Percentiles rank a stretch among this genome's conserved stretches.
These are phyloP conservation scores for Drosophila pseudotalamancana DNA, from an alignment of 2,888 invertebrate species.

Conservation along the genomic window DNA sequence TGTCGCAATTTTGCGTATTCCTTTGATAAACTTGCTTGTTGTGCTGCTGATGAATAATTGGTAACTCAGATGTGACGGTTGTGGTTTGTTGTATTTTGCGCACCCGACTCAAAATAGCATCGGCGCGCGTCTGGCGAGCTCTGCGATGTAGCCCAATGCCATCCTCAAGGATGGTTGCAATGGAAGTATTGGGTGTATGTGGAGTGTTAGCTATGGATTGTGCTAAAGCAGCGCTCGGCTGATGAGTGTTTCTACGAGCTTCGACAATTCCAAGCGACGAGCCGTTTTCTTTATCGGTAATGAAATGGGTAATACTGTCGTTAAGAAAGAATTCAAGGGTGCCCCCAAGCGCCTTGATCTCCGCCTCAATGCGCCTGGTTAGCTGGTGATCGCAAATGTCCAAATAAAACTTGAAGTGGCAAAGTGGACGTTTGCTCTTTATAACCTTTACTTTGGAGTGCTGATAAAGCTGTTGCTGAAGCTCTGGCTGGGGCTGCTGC, in stretches of 20 bases:
- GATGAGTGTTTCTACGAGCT: conserved; percentile 35
- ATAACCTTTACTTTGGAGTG: conserved; percentile 81
- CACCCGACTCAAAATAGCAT: conserved; percentile 92
- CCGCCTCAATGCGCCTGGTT: conserved; percentile 88
- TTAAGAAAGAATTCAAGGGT: conserved; percentile 83
- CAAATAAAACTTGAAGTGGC: conserved; percentile 90
- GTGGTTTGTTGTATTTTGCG: conserved; percentile 75
- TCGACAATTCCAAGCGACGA: background rate
- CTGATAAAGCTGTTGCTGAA: conserved; percentile 58
- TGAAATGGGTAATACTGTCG: conserved; percentile 83
- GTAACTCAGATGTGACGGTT: conserved; percentile 3
- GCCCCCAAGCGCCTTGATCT: conserved; percentile 90
- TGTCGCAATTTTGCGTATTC: conserved; percentile 20
- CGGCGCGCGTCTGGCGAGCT: conserved; percentile 86
- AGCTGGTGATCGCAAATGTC: conserved; percentile 90
- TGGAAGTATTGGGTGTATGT: conserved; percentile 23
- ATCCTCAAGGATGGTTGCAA: conserved; percentile 50
- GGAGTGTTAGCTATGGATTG: conserved; percentile 73
- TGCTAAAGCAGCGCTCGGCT: conserved; percentile 55
- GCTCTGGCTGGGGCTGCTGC: conserved; percentile 59
- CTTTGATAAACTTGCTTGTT: conserved; percentile 41
- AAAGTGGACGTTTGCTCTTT: conserved; percentile 86
- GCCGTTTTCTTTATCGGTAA: conserved; percentile 80
- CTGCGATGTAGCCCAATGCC: conserved; percentile 38
- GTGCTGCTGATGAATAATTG: conserved; percentile 18